Evolutionary conservation across 2,113 vertebrate genomes (phyloP).

Genomic region (Oceanites oceanicus): DNA sequence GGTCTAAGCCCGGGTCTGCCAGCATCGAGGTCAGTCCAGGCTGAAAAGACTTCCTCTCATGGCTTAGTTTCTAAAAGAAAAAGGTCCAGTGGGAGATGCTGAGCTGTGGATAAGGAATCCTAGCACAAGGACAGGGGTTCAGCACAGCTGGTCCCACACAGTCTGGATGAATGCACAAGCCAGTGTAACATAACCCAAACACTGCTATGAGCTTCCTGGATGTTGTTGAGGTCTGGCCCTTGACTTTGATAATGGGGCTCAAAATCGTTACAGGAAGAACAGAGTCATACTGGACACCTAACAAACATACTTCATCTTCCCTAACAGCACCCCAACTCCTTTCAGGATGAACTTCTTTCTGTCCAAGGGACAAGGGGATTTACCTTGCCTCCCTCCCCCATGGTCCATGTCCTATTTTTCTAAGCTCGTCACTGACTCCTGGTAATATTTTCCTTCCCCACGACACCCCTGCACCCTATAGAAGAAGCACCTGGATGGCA

Average conservation of each 20-base stretch:
- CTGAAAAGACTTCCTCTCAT: background rate
- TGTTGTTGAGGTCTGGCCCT: background rate
- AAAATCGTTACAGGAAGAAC: background rate
- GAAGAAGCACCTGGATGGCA: background rate
- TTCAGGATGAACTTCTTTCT: background rate
- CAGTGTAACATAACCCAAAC: background rate
- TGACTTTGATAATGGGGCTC: background rate
- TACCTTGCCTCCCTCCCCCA: background rate
- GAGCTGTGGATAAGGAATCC: background rate
- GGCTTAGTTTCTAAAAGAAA: background rate
- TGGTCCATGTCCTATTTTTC: background rate
- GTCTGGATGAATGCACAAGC: rapidly evolving
- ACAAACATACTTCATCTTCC: background rate
- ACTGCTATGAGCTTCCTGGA: background rate
- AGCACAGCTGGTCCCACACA: background rate
- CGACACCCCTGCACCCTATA: background rate
- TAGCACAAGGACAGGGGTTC: background rate
- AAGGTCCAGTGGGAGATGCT: background rate
- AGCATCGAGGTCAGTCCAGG: background rate
- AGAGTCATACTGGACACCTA: background rate
- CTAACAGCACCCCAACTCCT: background rate
- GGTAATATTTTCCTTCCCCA: background rate
- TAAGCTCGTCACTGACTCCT: background rate
- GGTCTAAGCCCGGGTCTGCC: background rate
- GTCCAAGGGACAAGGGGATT: background rate